Conservation (phyloP, 30 jellyfish, hydroid and myxozoan species). For the Rhopilema esculentum region DNA sequence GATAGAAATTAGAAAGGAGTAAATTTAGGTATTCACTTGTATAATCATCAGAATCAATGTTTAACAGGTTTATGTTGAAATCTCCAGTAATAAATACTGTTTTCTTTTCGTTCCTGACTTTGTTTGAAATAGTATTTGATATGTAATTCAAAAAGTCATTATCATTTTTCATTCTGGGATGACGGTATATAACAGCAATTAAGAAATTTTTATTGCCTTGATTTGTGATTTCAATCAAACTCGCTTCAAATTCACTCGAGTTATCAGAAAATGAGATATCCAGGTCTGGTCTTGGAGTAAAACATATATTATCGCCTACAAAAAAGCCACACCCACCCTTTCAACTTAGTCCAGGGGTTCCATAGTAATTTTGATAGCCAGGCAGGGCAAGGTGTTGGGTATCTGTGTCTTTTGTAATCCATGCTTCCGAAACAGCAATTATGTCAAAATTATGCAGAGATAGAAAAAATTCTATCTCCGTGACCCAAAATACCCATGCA, state of each 20-base stretch:
- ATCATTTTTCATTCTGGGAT: conserved; percentile 33
- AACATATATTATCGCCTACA: conserved; percentile 42
- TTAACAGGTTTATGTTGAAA: conserved; percentile 28
- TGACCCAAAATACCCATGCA: no score
- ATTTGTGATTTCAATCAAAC: conserved; percentile 36
- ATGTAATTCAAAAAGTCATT: conserved; percentile 20
- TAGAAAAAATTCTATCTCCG: no score
- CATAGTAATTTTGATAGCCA: conserved; percentile 53
- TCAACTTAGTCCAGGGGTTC: conserved; percentile 40
- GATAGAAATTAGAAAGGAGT: conserved; percentile 29
- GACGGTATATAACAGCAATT: conserved; percentile 49
- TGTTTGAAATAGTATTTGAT: conserved; percentile 13
- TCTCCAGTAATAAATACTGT: conserved; percentile 38
- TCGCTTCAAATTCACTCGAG: conserved; percentile 40
- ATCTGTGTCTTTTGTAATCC: conserved; percentile 35
- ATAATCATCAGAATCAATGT: conserved; percentile 13
- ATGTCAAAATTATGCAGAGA: conserved; percentile 58
- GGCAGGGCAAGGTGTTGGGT: conserved; percentile 40
- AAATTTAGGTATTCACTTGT: conserved; percentile 25
- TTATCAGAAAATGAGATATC: conserved; percentile 28
- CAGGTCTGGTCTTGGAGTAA: conserved; percentile 41
- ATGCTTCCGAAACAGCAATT: conserved; percentile 57
- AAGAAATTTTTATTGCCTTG: conserved; percentile 15
- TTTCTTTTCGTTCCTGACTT: conserved; percentile 31
- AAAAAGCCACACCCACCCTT: conserved; percentile 70